These are phyloP conservation scores for Nasonia giraulti DNA, from an alignment of 1,140 invertebrate genomes.

Conservation along the genomic window DNA sequence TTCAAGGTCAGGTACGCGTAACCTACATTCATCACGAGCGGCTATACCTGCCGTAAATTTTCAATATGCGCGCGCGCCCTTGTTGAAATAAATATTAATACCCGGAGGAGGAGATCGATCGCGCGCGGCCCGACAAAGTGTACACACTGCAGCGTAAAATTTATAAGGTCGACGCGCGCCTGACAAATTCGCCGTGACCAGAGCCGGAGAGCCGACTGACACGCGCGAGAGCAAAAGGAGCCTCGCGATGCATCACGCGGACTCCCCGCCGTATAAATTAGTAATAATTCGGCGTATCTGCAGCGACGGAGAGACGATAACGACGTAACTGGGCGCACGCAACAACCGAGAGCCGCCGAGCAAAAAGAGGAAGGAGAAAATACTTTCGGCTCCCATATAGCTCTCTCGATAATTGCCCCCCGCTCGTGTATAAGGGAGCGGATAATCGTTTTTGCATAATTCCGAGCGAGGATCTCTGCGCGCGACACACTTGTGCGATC, in stretches of 20 bases:
- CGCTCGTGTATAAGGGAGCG: slow-evolving; percentile 26
- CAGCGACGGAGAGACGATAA: not conserved
- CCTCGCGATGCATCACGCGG: not conserved
- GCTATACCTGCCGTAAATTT: not conserved
- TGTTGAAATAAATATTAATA: slow-evolving; percentile 4
- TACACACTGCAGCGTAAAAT: not conserved
- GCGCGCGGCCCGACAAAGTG: too few species aligned
- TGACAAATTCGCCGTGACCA: not conserved
- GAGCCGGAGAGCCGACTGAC: too few species aligned
- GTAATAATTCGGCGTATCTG: slow-evolving; percentile 39
- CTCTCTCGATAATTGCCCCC: slow-evolving; percentile 32
- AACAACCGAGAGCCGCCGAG: not conserved
- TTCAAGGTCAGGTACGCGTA: slow-evolving; percentile 13
- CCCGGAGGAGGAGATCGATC: not conserved
- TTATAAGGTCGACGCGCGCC: not conserved
- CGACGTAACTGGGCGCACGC: slow-evolving; percentile 45
- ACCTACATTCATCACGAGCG: not conserved
- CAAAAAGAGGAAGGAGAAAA: not conserved
- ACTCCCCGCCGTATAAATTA: slow-evolving; percentile 37
- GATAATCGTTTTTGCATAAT: slow-evolving; percentile 47
- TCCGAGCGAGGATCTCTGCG: not conserved
- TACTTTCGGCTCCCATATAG: not conserved
- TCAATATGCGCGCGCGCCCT: not conserved
- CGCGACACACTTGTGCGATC: slow-evolving; percentile 25
- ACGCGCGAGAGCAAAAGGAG: not conserved